phyloP scores from a whole-genome alignment of 2,797 vertebrate species.

The Girardinus metallicus region DNA sequence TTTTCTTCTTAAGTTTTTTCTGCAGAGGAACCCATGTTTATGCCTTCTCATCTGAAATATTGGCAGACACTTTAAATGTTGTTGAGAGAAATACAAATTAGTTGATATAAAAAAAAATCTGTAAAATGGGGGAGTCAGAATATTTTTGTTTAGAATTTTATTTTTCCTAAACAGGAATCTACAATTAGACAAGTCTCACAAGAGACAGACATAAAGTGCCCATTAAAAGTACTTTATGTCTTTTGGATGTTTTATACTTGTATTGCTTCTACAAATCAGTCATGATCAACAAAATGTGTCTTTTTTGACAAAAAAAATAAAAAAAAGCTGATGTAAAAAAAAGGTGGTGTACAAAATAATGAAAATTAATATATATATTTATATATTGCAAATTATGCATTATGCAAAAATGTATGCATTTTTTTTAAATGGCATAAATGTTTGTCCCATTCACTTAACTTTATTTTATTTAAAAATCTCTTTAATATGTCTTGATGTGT shows the following conservation, averaged over 20 bases:
- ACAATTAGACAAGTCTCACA: neutral
- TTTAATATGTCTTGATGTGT: no score
- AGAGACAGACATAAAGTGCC: no score
- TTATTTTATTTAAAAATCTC: no score
- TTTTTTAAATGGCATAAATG: no score
- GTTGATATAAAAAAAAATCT: neutral
- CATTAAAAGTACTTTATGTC: neutral
- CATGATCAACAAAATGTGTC: neutral
- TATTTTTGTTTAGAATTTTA: neutral
- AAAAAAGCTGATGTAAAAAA: no score
- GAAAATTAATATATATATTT: no score
- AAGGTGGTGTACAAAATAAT: no score
- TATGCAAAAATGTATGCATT: no score
- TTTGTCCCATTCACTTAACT: no score
- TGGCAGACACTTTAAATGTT: constrained; percentile 48
- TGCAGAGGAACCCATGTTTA: constrained; percentile 39
- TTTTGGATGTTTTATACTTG: neutral
- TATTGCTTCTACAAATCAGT: neutral
- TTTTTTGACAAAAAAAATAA: neutral
- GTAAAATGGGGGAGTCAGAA: neutral
- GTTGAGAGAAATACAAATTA: constrained; percentile 22
- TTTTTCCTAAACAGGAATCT: neutral
- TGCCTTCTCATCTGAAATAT: constrained; percentile 49
- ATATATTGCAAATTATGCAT: no score
- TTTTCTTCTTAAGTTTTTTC: constrained; percentile 57